These are phyloP conservation scores for Thamnophis elegans DNA, from an alignment of 2,797 vertebrate genomes.

Conservation along the genomic window DNA sequence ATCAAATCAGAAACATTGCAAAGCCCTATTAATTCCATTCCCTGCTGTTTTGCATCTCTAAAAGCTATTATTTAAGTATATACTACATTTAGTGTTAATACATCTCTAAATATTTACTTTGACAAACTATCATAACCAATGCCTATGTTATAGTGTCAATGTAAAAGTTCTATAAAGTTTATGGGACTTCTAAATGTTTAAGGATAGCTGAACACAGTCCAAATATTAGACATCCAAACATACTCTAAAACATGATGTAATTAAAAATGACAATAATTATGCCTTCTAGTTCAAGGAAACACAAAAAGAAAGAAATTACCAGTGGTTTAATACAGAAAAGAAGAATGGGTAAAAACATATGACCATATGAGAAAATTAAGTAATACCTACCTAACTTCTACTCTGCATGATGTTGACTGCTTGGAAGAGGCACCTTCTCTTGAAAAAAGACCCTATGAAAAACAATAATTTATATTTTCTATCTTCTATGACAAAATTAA, in stretches of 20 bases:
- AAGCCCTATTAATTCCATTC: not conserved
- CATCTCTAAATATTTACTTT: not conserved
- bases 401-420: slow-evolving; percentile 82
- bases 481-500: not conserved
- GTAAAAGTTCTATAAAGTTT: not conserved
- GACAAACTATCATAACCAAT: not conserved
- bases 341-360: slow-evolving; percentile 7
- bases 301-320: not conserved
- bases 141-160: not conserved
- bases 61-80: not conserved
- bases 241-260: not conserved
- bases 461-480: slow-evolving; percentile 22
- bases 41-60: not conserved
- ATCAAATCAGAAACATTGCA: not conserved
- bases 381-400: slow-evolving; percentile 88
- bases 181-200: not conserved
- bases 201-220: not conserved
- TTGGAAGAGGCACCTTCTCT: slow-evolving; percentile 77
- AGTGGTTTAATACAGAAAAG: not conserved
- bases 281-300: slow-evolving; percentile 19
- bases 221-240: not conserved
- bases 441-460: slow-evolving; percentile 86
- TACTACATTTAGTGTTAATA: not conserved
- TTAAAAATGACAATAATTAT: not conserved
- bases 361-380: not conserved